Evolutionary conservation across 2,888 invertebrate species (phyloP).

Genomic region (Drosophila meridiana): DNA sequence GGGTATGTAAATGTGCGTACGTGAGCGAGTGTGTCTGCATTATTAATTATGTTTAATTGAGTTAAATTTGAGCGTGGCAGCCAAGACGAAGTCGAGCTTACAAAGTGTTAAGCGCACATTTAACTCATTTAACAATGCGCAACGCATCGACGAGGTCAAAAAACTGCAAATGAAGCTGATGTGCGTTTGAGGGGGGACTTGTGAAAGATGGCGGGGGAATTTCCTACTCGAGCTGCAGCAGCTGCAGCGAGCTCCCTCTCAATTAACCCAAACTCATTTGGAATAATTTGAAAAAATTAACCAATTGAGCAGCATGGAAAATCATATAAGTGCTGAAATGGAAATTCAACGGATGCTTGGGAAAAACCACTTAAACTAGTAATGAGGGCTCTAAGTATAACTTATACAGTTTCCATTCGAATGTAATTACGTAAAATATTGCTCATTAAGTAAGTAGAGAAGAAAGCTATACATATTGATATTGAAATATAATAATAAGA

Average conservation of each 20-base stretch:
- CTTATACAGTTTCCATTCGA: conserved; percentile 12
- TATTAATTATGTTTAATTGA: conserved; percentile 73
- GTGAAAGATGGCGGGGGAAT: background rate
- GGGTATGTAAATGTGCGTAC: conserved; percentile 22
- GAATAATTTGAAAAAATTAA: conserved; percentile 73
- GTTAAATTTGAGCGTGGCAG: conserved; percentile 54
- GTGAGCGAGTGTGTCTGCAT: conserved; percentile 34
- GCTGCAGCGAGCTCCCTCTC: conserved; percentile 24
- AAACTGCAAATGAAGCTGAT: conserved; percentile 47
- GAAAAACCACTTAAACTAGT: conserved; percentile 49
- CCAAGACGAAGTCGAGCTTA: conserved; percentile 48
- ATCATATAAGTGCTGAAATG: conserved; percentile 38
- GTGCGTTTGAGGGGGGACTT: background rate
- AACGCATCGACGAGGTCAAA: conserved; percentile 58
- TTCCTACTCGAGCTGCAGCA: background rate
- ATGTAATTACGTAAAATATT: background rate
- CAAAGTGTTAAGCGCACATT: conserved; percentile 60
- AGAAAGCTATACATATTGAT: background rate
- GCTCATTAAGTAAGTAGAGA: conserved; percentile 1
- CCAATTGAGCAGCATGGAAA: conserved; percentile 65
- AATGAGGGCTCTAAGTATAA: conserved; percentile 17
- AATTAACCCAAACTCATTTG: conserved; percentile 75
- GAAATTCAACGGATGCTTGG: conserved; percentile 34
- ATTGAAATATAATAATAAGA: background rate
- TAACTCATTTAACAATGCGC: conserved; percentile 24